These are phyloP conservation scores for Loxodonta africana DNA, from an alignment of 2,113 vertebrate species.

Conservation along the genomic window DNA sequence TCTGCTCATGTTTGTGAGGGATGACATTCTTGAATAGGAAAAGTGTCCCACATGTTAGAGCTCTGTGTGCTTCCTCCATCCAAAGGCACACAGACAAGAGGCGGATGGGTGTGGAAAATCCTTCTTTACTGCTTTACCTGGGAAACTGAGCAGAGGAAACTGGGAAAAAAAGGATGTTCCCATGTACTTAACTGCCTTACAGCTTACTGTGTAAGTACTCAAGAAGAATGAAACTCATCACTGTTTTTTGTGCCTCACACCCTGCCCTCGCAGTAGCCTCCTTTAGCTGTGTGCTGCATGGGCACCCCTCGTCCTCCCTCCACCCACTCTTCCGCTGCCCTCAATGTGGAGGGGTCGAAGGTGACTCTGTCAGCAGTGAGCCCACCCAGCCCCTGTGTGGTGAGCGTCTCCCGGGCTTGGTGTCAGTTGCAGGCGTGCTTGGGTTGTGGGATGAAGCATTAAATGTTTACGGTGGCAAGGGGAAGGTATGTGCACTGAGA, in stretches of 20 bases:
- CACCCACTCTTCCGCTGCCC: neutral
- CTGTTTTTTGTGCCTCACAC: neutral
- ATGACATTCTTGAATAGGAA: neutral
- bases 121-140: neutral
- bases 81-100: neutral
- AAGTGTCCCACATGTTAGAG: neutral
- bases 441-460: neutral
- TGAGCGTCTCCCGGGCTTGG: neutral
- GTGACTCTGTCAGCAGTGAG: neutral
- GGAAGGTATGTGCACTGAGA: neutral
- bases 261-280: neutral
- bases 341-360: neutral
- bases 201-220: neutral
- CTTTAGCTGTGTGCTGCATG: fast-evolving
- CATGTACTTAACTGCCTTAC: neutral
- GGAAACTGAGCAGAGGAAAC: neutral
- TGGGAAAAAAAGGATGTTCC: neutral
- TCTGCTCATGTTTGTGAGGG: neutral
- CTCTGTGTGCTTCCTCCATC: neutral
- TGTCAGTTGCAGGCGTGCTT: neutral
- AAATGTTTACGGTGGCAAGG: neutral
- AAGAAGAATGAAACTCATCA: neutral
- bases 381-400: neutral
- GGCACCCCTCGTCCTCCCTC: neutral
- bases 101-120: neutral